Conservation (phyloP, 2,797 vertebrate species). For the Tarsius wallacei region DNA sequence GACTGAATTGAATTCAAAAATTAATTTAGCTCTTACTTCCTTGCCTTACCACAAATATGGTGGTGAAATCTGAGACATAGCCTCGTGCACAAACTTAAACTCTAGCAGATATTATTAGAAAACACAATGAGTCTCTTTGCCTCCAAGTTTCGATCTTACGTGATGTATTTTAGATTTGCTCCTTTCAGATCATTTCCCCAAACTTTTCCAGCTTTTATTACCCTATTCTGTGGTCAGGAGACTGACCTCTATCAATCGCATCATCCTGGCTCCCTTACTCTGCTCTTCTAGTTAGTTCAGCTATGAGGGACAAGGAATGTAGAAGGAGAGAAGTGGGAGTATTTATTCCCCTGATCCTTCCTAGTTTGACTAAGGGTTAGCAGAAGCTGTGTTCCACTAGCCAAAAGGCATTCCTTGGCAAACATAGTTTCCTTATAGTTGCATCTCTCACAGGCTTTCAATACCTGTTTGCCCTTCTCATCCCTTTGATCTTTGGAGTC, state of each 20-base stretch:
- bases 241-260: neutral
- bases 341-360: neutral
- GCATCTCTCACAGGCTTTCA: neutral
- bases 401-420: neutral
- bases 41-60: neutral
- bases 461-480: neutral
- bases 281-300: neutral
- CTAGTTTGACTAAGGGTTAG: neutral
- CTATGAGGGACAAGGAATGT: neutral
- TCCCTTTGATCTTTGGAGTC: neutral
- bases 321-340: neutral
- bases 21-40: neutral
- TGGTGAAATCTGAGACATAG: neutral
- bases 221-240: neutral
- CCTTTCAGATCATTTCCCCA: neutral
- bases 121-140: neutral
- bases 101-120: neutral
- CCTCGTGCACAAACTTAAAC: neutral
- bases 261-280: neutral
- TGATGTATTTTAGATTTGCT: neutral
- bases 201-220: neutral
- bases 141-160: neutral
- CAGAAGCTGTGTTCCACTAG: neutral
- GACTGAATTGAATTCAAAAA: conserved; percentile 2
- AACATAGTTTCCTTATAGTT: neutral